These are phyloP conservation scores for Amblyjoppa fuscipennis DNA, from an alignment of 2,888 invertebrate genomes.

Conservation along the genomic window DNA sequence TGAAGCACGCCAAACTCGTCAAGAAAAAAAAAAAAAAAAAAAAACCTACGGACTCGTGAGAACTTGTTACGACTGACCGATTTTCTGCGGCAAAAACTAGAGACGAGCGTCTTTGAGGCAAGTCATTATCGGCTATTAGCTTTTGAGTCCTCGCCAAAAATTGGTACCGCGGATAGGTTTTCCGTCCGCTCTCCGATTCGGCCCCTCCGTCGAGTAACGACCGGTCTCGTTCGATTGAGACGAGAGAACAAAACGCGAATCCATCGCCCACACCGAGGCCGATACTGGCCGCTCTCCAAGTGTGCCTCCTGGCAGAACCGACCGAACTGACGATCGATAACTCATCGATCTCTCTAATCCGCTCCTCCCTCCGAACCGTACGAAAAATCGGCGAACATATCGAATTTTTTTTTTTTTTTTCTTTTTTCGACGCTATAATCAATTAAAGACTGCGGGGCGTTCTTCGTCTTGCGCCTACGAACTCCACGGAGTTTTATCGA, in stretches of 20 bases:
- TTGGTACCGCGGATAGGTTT: neutral
- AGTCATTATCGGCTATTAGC: conserved; percentile 31
- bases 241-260: conserved; percentile 32
- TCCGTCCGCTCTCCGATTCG: neutral
- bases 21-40: too few relatives aligned
- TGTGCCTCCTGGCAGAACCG: conserved; percentile 33
- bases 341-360: too few relatives aligned
- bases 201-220: neutral
- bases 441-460: conserved; percentile 29
- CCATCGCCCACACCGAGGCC: neutral
- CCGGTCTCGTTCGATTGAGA: conserved; percentile 25
- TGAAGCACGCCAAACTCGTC: too few relatives aligned
- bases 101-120: neutral
- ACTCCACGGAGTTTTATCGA: conserved; percentile 46
- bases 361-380: too few relatives aligned
- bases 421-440: conserved; percentile 41
- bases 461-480: conserved; percentile 19
- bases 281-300: conserved; percentile 47
- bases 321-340: neutral
- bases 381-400: neutral
- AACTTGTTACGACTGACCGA: neutral
- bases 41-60: too few relatives aligned
- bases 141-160: neutral
- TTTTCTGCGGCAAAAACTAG: neutral
- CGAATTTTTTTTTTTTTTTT: neutral